Evolutionary conservation across 2,113 vertebrate species (phyloP), one percentile per base, ranked within the genome.

Genomic region (Amblyopsis rosae): DNA sequence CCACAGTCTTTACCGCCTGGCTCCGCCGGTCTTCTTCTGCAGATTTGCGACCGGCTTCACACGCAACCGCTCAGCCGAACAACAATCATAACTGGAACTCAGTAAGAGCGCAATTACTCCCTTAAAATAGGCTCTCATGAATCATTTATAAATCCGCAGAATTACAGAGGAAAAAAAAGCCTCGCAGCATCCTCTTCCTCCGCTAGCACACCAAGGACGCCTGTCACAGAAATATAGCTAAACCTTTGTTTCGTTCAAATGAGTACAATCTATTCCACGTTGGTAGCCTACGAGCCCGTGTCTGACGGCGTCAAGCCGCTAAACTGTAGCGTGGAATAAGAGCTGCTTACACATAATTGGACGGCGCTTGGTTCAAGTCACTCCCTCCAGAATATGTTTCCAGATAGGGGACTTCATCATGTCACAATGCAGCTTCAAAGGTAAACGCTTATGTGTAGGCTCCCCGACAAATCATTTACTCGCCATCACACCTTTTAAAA

Each of bases 301-400:
- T 69, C 62, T 81, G 56, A 46, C 55, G 60, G 81, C 77, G 88
- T 82, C 79, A 71, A 81, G 86, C 79, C 86, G 84, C 86, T 84
- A 80, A 82, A 86, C 82, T 87, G 87, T 69, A 87, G 85, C 79
- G 76, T 58, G 80, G 72, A 83, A 88, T 89, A 85, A 86, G 86
- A 85, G 84, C 82, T 87, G 86, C 88, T 82, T 75, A 80, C 87
- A 86, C 83, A 83, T 90, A 89, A 92, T 90, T 89, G 88, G 88
- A 88, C 81, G 82, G 69, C 17, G 84, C 86, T 67, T 76, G 86
- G 71, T 81, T 84, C 82, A 81, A 91, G 87, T 89, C 91, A 88
- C 89, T 91, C 88, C 90, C 89, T 87, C 88, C 76, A 83, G 80
- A 79, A 87, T 85, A 85, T 88, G 86, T 89, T 86, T 84, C 70